Base-by-base conservation (phyloP, 2,888 invertebrate genomes). In the Brenthis daphne region DNA sequence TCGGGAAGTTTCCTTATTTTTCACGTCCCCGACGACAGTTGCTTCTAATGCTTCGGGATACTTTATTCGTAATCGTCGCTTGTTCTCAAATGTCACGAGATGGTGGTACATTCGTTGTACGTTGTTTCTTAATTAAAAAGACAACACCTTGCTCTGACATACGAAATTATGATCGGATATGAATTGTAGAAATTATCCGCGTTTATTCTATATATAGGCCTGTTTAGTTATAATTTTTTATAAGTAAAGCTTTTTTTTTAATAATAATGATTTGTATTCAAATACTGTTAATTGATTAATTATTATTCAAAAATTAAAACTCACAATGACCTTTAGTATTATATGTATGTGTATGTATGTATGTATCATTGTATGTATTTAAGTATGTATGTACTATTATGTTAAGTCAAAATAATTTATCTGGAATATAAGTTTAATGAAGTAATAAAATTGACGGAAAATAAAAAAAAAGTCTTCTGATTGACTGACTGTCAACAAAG, bases 21-120 rank as follows among this genome's bases (percentile, higher is more conserved):
- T 79, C 82, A 79, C 77, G 77, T 78, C 79, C 74, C 67, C 74
- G 73, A 76, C 80, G 75, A 80, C 84, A 84, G 82, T 82, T 84
- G 84, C 75, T 77, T 76, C 76, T 82, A 80, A 82, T 82, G 80
- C 75, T 73, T 73, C 70, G 78, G 80, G 80, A 77, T 80, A 82
- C 79, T 80, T 83, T 78, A 76, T 82, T 80, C 81, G 77, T 77
- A 76, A 76, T 74, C 71, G 65, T 58, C 57, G 68, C 60, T 57
- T 67, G 60, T 64, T 70, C 73, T 64, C 67, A 54, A 73, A 73
- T 66, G 61, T 68, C 68, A 73, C 65, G 57, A 63, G 58, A 43
- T 53, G 55, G 20, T 66, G 60, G 11, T 65, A 67, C 53, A 70
- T 57, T 56, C 57, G 53, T 50, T 57, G 37, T 50, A 16, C 50